Conservation (phyloP, 2,113 vertebrate species). For the Etheostoma spectabile region DNA sequence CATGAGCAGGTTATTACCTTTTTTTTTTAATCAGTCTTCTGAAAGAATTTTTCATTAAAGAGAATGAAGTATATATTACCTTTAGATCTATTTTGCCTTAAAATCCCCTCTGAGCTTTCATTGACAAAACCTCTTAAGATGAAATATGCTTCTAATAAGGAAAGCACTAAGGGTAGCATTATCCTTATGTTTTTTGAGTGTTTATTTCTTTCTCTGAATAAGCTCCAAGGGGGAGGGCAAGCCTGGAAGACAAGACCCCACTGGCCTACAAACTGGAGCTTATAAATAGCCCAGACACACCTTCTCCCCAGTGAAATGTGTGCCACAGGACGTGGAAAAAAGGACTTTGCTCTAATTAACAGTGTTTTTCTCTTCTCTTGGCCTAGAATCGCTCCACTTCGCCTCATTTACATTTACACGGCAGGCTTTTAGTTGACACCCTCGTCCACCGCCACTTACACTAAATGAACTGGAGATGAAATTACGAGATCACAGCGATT, state of each 20-base stretch:
- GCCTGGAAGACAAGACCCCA: slow-evolving; percentile 47
- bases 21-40: slow-evolving; percentile 36
- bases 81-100: slow-evolving; percentile 28
- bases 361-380: slow-evolving; percentile 34
- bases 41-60: slow-evolving; percentile 14
- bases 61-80: neutral
- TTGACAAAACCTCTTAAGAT: slow-evolving; percentile 24
- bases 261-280: slow-evolving; percentile 41
- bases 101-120: slow-evolving; percentile 18
- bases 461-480: slow-evolving; percentile 1
- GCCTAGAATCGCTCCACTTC: slow-evolving; percentile 33
- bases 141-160: slow-evolving; percentile 38
- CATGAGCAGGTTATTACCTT: slow-evolving; percentile 8
- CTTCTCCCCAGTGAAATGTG: slow-evolving; percentile 55
- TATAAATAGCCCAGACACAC: slow-evolving; percentile 64
- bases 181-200: slow-evolving; percentile 4
- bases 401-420: slow-evolving; percentile 45
- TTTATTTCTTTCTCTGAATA: slow-evolving; percentile 29
- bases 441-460: slow-evolving; percentile 22
- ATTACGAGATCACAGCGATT: slow-evolving; percentile 29
- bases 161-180: neutral
- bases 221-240: neutral
- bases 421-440: slow-evolving; percentile 33
- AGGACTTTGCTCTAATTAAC: slow-evolving; percentile 67
- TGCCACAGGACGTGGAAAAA: slow-evolving; percentile 28